Evolutionary conservation across 1,140 invertebrate species (phyloP), one percentile per base, ranked within the genome.

Genomic region (Polypedilum pembai): DNA sequence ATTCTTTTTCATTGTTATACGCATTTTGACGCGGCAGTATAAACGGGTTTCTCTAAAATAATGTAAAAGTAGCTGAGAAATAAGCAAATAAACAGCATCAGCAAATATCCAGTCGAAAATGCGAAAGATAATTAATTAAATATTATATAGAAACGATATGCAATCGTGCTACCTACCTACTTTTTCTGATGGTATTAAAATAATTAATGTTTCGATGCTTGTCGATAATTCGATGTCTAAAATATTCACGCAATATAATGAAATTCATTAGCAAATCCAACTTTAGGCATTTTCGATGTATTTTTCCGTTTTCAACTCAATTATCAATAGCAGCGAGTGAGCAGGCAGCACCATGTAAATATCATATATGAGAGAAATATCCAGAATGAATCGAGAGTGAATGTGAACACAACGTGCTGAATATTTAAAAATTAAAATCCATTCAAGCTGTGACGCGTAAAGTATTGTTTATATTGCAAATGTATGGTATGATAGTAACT

Each of bases 191-290:
- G 65, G 65, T 20, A 69, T 69, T 69, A 69, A 69, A 69, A 69
- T 69, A 69, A 69, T 69, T 69, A 20, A 69, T 69, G 65, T 69
- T 18, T 69, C 17, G 17, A 21, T 56, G 45, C 45, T 56, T 56
- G 45, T 69, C 17, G 65, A 69, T 69, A 20, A 69, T 69, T 69
- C 17, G 65, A 18, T 69, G 65, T 69, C 65, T 20, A 18, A 69
- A 69, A 18, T 69, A 69, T 56, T 56, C 65, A 69, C 17, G 17
- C 17, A 69, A 69, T 20, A 20, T 69, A 69, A 69, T 69, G 65
- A 69, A 69, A 69, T 69, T 69, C 65, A 69, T 69, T 69, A 69
- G 65, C 65, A 69, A 69, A 69, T 69, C 65, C 65, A 69, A 69
- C 65, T 69, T 69, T 69, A 69, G 65, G 65, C 65, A 69, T 69